phyloP scores from a whole-genome alignment of 2,888 invertebrate species.

The Epinotia brunnichana region DNA sequence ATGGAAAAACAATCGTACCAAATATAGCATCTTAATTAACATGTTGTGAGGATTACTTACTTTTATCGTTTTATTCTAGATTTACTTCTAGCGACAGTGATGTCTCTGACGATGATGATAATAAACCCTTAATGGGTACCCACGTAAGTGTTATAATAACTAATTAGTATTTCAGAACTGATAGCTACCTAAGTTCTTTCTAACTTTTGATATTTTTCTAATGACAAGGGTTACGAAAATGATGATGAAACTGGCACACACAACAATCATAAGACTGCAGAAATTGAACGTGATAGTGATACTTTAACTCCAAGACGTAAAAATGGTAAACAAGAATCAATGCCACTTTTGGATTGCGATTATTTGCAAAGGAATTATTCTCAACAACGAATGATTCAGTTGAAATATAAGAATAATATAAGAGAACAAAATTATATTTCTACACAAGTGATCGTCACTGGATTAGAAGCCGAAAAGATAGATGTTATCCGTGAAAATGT shows the following conservation, averaged over 20 bases:
- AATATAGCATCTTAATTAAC: no score
- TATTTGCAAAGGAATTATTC: conserved; percentile 19
- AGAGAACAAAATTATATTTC: neutral
- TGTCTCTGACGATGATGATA: conserved; percentile 43
- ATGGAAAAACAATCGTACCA: no score
- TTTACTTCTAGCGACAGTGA: conserved; percentile 61
- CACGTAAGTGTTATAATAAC: conserved; percentile 3
- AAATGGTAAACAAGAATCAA: conserved; percentile 18
- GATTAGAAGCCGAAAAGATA: neutral
- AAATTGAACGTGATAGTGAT: neutral
- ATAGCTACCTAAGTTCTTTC: no score
- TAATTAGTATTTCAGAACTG: no score
- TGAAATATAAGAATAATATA: neutral
- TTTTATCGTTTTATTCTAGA: conserved; percentile 49
- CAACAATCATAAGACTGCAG: neutral
- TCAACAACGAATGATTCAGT: neutral
- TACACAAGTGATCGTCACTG: neutral
- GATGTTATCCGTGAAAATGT: neutral
- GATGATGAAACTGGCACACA: neutral
- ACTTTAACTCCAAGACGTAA: neutral
- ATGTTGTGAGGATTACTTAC: neutral
- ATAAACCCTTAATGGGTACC: conserved; percentile 35
- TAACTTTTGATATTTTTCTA: neutral
- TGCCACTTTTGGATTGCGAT: conserved; percentile 6
- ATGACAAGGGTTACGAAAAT: neutral